Percentiles rank a stretch among this genome's conserved stretches.
Conservation (phyloP, 2,113 vertebrate genomes). For the Nerophis ophidion region DNA sequence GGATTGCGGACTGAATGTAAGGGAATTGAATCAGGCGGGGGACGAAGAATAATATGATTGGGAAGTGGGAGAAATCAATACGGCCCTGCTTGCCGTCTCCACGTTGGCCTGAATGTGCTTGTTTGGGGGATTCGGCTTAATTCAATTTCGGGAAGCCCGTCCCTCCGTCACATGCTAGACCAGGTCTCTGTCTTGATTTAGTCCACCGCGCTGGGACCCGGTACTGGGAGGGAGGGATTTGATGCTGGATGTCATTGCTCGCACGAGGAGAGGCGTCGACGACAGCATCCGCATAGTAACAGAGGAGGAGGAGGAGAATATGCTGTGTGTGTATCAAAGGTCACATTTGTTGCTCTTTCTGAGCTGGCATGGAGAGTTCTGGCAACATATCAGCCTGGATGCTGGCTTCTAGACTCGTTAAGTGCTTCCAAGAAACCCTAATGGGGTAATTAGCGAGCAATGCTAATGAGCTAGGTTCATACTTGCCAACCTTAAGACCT, state of each 20-base stretch:
- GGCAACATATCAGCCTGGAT: too few relatives aligned
- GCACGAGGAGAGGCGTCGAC: neutral
- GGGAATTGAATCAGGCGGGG: slow-evolving; percentile 60
- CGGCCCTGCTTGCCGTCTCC: slow-evolving; percentile 53
- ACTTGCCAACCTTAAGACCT: too few relatives aligned
- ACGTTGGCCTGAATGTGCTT: slow-evolving; percentile 59
- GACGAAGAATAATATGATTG: slow-evolving; percentile 66
- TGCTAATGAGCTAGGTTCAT: too few relatives aligned
- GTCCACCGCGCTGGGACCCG: slow-evolving; percentile 36
- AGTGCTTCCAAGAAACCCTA: too few relatives aligned
- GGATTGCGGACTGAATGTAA: slow-evolving; percentile 61
- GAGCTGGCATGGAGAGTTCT: too few relatives aligned
- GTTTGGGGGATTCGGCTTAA: slow-evolving; percentile 65
- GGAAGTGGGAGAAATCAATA: slow-evolving; percentile 66
- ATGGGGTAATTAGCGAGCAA: too few relatives aligned
- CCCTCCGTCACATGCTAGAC: slow-evolving; percentile 57
- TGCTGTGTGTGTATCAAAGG: neutral
- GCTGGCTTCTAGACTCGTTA: slow-evolving; percentile 1
- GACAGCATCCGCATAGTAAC: neutral
- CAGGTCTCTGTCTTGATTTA: slow-evolving; percentile 69
- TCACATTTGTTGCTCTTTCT: too few relatives aligned
- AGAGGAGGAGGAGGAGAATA: neutral
- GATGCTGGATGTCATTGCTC: slow-evolving; percentile 35
- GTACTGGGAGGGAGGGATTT: slow-evolving; percentile 32
- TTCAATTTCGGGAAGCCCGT: slow-evolving; percentile 61